Base-by-base conservation (phyloP, 2,888 invertebrate species). In the Urechis unicinctus region DNA sequence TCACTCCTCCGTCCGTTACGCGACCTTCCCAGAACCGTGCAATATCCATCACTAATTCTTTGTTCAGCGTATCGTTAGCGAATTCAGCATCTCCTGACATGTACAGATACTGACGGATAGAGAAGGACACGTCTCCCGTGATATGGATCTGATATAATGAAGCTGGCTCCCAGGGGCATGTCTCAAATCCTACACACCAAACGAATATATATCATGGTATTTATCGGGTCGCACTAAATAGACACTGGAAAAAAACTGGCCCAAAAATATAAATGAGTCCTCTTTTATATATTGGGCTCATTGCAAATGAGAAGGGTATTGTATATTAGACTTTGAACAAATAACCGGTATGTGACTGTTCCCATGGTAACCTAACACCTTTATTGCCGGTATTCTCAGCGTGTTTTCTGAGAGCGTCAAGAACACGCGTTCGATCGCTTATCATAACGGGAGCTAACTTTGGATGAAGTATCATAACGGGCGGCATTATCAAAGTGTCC, bases 401-500 rank as follows among this genome's bases (percentile, higher is more conserved):
- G 42, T 69, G 61, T 4, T 53, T 25, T 17, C 60, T 49, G 50
- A 57, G 56, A 6, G 77, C 74, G 1, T 68, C 59, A 17, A 61
- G 56, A n/a, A 71, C 62, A 13, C 72, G 60, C 3, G 66, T 57
- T 13, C 78, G 61, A 2, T 73, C 68, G 21, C 65, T 58, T 6
- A 74, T 60, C 17, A 75, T 58, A 0, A 66, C 56, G 47, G 64
- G 64, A 3, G 69, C 73, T 1, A 71, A 54, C 52, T 70, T 62
- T 2, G 67, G 56, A 53, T 72, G 67, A 25, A 77, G 57, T 28
- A 70, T 31, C 5, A 70, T 59, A 0, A 77, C 61, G 0, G 71
- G 57, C 1, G 77, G 75, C 51, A 65, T 72, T 72, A 77, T 75
- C 77, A 77, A 78, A 3, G 70, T 76, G 56, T 77, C 77, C 59